Conservation (phyloP, 2,888 invertebrate genomes). For the Aspidiotus destructor region DNA sequence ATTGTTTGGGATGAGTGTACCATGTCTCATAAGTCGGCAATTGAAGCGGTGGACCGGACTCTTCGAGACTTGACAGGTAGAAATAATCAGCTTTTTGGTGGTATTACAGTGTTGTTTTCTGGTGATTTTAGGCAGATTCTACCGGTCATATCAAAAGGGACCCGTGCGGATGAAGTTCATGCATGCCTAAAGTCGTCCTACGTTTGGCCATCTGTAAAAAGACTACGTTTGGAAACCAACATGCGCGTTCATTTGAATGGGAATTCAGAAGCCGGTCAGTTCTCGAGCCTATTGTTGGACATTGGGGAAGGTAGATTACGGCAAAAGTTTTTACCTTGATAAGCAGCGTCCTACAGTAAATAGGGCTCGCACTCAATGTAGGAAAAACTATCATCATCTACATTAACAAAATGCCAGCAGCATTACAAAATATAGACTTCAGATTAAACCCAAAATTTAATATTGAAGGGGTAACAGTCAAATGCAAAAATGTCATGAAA, state of each 20-base stretch:
- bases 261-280: slow-evolving; percentile 38
- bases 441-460: too few relatives aligned
- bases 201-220: slow-evolving; percentile 6
- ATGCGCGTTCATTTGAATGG: slow-evolving; percentile 38
- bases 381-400: too few relatives aligned
- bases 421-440: too few relatives aligned
- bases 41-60: slow-evolving; percentile 38
- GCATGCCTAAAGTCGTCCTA: slow-evolving; percentile 4
- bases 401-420: too few relatives aligned
- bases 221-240: slow-evolving; percentile 37
- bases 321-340: too few relatives aligned
- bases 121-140: slow-evolving; percentile 4
- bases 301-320: slow-evolving; percentile 38
- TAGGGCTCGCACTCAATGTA: too few relatives aligned
- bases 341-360: too few relatives aligned
- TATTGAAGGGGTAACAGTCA: too few relatives aligned
- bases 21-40: slow-evolving; percentile 34
- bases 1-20: slow-evolving; percentile 31
- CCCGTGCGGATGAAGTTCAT: slow-evolving; percentile 1
- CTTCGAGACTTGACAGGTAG: slow-evolving; percentile 32
- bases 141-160: neutral
- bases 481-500: too few relatives aligned
- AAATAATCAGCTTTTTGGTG: slow-evolving; percentile 36
- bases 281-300: slow-evolving; percentile 38
- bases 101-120: slow-evolving; percentile 35